Evolutionary conservation across 2,113 vertebrate species (phyloP).

Genomic region (Bettongia penicillata): DNA sequence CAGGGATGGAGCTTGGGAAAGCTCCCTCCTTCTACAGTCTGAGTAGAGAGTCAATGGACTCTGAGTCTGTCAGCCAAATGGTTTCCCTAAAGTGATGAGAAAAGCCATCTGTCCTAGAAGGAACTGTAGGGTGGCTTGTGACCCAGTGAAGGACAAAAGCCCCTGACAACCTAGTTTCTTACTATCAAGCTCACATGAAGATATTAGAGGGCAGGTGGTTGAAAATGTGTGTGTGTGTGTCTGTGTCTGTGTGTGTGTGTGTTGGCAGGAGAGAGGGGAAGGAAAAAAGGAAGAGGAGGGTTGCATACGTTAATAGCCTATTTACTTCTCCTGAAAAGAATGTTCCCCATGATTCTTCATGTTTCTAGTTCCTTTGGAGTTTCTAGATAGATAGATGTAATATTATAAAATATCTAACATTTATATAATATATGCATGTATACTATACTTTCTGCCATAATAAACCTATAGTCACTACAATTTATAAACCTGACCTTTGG

Average conservation of each 20-base stretch:
- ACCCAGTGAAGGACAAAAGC: background rate
- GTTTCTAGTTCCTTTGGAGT: background rate
- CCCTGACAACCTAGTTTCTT: background rate
- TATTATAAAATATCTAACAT: background rate
- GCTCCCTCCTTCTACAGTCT: background rate
- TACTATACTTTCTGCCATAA: background rate
- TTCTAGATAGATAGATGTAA: background rate
- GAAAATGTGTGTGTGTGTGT: background rate
- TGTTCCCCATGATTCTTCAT: background rate
- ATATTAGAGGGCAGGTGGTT: background rate
- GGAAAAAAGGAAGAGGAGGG: too few species aligned
- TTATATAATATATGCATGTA: background rate
- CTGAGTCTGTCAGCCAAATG: conserved; percentile 33
- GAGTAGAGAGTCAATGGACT: background rate
- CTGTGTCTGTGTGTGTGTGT: too few species aligned
- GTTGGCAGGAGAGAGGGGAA: too few species aligned
- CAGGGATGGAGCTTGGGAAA: background rate
- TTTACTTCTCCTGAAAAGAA: conserved; percentile 17
- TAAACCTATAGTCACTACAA: background rate
- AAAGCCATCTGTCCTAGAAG: background rate
- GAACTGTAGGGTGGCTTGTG: background rate
- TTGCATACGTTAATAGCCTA: background rate
- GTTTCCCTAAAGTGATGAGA: background rate
- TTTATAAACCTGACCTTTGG: conserved; percentile 20
- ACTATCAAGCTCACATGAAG: background rate